Evolutionary conservation across 2,888 invertebrate species (phyloP), one percentile per base, ranked within the genome.

Genomic region (Drosophila meridiana): DNA sequence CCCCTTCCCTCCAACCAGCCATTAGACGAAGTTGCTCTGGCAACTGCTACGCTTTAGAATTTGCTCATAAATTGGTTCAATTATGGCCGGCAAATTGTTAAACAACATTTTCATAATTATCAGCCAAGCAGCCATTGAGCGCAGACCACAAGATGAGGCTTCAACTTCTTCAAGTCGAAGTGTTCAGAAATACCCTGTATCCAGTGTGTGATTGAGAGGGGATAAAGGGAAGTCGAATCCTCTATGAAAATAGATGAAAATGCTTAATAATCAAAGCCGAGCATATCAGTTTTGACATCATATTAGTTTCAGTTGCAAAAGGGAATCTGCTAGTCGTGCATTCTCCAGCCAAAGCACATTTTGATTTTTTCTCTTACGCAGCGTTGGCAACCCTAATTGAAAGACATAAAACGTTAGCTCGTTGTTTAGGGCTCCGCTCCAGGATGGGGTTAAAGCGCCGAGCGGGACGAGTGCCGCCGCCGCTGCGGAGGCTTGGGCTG

Each of bases 371-470:
- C 58, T 28, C 58, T 47, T 60, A 58, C 58, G 64, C 56, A 40
- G 43, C 66, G 66, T 67, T 81, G 76, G 69, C 73, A 79, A 80
- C 79, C 69, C 80, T 82, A 75, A 83, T 83, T 85, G 82, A 68
- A 75, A 80, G 82, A 80, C 75, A 80, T 82, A 82, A 82, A 80
- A 67, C 77, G 82, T 77, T 82, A 77, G 82, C 82, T 82, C 74
- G 74, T 70, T 78, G 74, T 60, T 68, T 68, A 43, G 63, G 60
- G 38, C 28, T 48, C 28, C 13, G 43, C 57, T n/a, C 6, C 6
- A 38, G 28, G 32, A 30, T 2, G 52, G 60, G n/a, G 36, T 40
- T 56, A 40, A 42, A 36, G 36, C 20, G 38, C 36, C 5, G 11
- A 20, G 59, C 8, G 32, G 56, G 42, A 20, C 3, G n/a, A 7